These are phyloP conservation scores for Campaea margaritaria DNA, from an alignment of 2,888 invertebrate species.

Conservation along the genomic window DNA sequence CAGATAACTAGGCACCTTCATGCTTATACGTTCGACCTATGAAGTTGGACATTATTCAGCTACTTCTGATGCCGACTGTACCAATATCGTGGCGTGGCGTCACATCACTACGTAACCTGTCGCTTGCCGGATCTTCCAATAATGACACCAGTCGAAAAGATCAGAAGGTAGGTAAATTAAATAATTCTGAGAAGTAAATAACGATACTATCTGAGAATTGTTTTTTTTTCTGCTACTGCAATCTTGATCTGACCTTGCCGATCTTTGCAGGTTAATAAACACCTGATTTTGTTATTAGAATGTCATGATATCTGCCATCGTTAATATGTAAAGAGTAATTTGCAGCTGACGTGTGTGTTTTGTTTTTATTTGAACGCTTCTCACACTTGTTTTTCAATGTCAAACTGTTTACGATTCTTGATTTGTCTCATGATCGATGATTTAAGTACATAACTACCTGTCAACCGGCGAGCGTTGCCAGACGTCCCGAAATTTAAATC, in stretches of 20 bases:
- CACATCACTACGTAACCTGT: slow-evolving; percentile 28
- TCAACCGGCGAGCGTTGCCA: too few relatives aligned
- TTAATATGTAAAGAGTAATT: not conserved
- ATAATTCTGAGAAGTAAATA: slow-evolving; percentile 14
- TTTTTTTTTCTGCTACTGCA: slow-evolving; percentile 14
- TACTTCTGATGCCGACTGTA: too few relatives aligned
- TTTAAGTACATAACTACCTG: too few relatives aligned
- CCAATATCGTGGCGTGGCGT: slow-evolving; percentile 24
- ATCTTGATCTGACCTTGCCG: slow-evolving; percentile 13
- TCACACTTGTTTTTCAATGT: too few relatives aligned
- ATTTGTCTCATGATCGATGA: too few relatives aligned
- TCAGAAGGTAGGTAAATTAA: not conserved
- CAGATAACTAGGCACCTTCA: too few relatives aligned
- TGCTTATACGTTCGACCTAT: too few relatives aligned
- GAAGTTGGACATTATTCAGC: too few relatives aligned
- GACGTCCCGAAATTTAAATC: too few relatives aligned
- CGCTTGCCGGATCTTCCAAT: slow-evolving; percentile 23
- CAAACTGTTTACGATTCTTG: too few relatives aligned
- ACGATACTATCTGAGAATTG: slow-evolving; percentile 13
- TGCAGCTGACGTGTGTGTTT: not conserved
- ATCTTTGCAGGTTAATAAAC: slow-evolving; percentile 5
- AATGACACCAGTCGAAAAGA: slow-evolving; percentile 5
- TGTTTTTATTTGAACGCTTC: not conserved
- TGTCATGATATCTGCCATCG: not conserved
- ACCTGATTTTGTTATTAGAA: slow-evolving; percentile 7